Conservation (phyloP, 2,113 vertebrate genomes). For the Calypte anna region DNA sequence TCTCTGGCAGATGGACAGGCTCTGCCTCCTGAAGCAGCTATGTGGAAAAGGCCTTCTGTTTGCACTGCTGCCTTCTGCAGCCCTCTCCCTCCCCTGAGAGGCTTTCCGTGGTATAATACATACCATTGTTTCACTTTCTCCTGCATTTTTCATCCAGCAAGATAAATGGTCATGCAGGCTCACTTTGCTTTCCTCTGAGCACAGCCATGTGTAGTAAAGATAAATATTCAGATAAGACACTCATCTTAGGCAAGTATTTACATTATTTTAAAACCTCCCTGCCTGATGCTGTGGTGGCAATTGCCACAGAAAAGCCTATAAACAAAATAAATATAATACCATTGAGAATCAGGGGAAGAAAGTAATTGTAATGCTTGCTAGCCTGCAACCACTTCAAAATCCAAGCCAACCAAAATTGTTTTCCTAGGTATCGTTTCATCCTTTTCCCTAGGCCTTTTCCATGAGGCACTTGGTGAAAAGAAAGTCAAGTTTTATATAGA, state of each 20-base stretch:
- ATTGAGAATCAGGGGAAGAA: neutral
- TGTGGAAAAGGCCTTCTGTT: neutral
- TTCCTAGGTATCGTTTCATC: slow-evolving; percentile 2
- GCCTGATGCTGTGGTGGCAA: neutral
- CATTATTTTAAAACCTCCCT: neutral
- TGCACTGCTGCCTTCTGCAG: neutral
- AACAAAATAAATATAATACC: neutral
- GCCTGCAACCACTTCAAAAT: neutral
- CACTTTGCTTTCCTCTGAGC: neutral
- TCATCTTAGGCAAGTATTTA: slow-evolving; percentile 3
- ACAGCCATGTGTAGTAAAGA: neutral
- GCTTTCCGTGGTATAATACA: neutral
- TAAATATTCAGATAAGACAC: neutral
- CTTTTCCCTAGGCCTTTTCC: slow-evolving; percentile 9
- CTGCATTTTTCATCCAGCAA: neutral
- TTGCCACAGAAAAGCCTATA: neutral
- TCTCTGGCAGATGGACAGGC: neutral
- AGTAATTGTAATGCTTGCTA: neutral
- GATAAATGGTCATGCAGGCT: neutral
- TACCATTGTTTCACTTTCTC: neutral
- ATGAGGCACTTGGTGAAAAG: slow-evolving; percentile 20
- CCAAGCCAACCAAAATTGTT: neutral
- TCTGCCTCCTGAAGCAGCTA: neutral
- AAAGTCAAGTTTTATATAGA: slow-evolving; percentile 17
- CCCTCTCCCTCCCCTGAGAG: neutral